Conservation (phyloP, 2,113 vertebrate genomes). For the Oreochromis aureus region DNA sequence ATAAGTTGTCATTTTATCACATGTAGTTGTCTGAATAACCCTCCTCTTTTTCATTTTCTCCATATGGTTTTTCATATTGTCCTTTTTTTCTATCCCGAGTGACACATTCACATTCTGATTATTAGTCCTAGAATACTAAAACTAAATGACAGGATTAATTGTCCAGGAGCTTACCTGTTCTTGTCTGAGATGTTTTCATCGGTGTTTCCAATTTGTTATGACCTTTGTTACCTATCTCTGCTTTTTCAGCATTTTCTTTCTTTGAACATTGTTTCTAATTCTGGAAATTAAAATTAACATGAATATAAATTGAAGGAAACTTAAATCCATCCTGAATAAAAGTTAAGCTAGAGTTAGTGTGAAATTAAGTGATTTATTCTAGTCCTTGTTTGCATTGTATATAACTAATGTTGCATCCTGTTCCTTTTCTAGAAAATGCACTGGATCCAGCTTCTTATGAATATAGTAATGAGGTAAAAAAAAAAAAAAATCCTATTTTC, state of each 20-base stretch:
- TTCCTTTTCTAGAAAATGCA: constrained; percentile 50
- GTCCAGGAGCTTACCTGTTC: not conserved
- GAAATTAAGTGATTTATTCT: not conserved
- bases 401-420: constrained; percentile 4
- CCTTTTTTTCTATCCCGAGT: not conserved
- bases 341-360: not conserved
- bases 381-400: not conserved
- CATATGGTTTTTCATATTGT: not conserved
- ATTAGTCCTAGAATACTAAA: not conserved
- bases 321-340: not conserved
- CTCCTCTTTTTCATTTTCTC: not conserved
- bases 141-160: not conserved
- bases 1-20: not conserved
- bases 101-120: not conserved
- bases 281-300: not conserved
- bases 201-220: constrained; percentile 2
- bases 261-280: not conserved
- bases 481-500: not conserved
- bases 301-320: not conserved
- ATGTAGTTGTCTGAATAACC: not conserved
- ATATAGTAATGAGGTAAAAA: constrained; percentile 58
- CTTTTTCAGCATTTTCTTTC: not conserved
- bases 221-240: not conserved
- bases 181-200: not conserved
- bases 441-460: constrained; percentile 36